phyloP scores from a whole-genome alignment of 1,140 invertebrate genomes.

The Gonioctena quinquepunctata region DNA sequence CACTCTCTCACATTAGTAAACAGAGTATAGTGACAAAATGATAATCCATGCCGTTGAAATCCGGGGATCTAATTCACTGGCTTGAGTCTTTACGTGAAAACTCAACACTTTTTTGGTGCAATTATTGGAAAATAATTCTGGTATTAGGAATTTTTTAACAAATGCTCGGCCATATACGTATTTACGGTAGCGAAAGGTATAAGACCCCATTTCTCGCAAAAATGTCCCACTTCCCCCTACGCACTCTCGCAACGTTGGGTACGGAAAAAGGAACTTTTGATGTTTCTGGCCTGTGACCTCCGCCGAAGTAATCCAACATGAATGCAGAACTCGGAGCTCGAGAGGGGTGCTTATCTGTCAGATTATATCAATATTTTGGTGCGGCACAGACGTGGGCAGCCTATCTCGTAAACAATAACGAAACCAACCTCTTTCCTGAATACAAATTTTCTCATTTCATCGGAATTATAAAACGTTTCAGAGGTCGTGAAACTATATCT shows the following conservation, averaged over 20 bases:
- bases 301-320: not conserved
- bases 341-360: slow-evolving; percentile 46
- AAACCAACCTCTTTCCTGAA: slow-evolving; percentile 41
- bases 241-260: not conserved
- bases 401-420: slow-evolving; percentile 44
- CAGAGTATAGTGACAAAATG: too few relatives aligned
- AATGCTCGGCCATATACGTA: too few relatives aligned
- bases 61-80: too few relatives aligned
- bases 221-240: not conserved
- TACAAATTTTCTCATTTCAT: slow-evolving; percentile 49
- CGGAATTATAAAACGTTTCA: slow-evolving; percentile 33
- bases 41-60: too few relatives aligned
- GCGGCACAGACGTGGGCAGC: slow-evolving; percentile 42
- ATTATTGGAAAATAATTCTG: too few relatives aligned
- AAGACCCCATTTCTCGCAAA: not conserved
- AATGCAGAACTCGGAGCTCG: slow-evolving; percentile 13
- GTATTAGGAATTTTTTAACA: too few relatives aligned
- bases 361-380: slow-evolving; percentile 50
- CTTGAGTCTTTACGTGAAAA: too few relatives aligned
- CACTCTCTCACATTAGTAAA: too few relatives aligned
- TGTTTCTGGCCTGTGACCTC: slow-evolving; percentile 15
- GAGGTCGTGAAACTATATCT: slow-evolving; percentile 34
- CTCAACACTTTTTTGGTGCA: too few relatives aligned
- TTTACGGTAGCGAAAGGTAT: too few relatives aligned
- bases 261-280: not conserved